Conservation (phyloP, 2,797 vertebrate species). For the Diceros bicornis region DNA sequence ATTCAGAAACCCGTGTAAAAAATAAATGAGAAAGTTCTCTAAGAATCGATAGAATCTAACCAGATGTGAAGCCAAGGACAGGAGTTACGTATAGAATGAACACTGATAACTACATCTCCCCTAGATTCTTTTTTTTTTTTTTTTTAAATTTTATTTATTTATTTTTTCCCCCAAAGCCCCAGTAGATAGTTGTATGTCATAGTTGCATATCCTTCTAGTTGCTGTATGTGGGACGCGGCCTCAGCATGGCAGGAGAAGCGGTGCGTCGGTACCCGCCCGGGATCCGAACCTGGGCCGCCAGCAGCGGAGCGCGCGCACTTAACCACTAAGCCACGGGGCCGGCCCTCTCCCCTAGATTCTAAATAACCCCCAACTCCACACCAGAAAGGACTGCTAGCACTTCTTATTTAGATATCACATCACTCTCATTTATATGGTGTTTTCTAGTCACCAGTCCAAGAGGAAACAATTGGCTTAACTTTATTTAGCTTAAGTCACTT, state of each 20-base stretch:
- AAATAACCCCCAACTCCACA: not conserved
- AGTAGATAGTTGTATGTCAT: no score
- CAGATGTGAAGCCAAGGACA: not conserved
- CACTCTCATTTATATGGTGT: not conserved
- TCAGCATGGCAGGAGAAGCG: no score
- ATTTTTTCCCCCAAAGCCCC: no score
- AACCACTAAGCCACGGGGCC: no score
- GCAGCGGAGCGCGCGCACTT: no score
- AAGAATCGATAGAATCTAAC: not conserved
- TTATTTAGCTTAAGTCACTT: not conserved
- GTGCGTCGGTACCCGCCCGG: no score
- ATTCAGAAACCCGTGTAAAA: not conserved
- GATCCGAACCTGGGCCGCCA: no score
- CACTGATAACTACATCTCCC: not conserved
- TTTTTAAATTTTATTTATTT: no score
- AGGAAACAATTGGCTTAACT: not conserved
- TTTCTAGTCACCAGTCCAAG: conserved; percentile 33
- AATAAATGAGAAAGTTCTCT: not conserved
- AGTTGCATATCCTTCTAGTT: no score
- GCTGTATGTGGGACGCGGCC: no score
- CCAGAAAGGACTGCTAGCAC: not conserved
- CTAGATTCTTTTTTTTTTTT: no score
- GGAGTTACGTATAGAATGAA: not conserved
- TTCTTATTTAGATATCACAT: not conserved
- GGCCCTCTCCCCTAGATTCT: not conserved